Base-by-base conservation (phyloP, 2,113 vertebrate genomes). In the Istiophorus platypterus region DNA sequence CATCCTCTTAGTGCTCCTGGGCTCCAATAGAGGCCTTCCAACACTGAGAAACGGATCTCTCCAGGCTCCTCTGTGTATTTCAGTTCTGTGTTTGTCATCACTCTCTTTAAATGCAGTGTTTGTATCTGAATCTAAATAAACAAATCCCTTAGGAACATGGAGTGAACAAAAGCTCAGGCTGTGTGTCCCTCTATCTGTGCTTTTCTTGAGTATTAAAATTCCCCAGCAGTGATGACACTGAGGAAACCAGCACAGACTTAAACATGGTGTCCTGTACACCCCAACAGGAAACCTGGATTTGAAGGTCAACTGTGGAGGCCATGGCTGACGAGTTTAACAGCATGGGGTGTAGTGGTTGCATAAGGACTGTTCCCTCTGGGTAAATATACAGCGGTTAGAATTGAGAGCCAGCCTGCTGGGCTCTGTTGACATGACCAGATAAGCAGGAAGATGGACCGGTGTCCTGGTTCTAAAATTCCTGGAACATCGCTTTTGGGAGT, bases 381-480 rank as follows among this genome's bases (percentile, higher is more conserved):
- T 89, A 91, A 93, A 93, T 90, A 93, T 85, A 89, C 78, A 73
- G 72, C 83, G 68, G 76, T 82, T 41, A 77, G 83, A 73, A 81
- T 87, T 69, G 76, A 83, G 84, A 81, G 88, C 11, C 1, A 56
- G 72, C 88, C 89, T 82, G 88, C 84, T 82, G 85, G 75, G 78
- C 59, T 82, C 63, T 91, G 85, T 80, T 93, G 91, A 92, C 90
- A 90, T 3, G 56, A 73, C 70, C 68, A 84, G 90, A 91, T 90
- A 91, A 89, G 80, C 86, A 86, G 86, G 84, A 90, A 88, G 82
- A 85, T 2, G 9, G 58, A 10, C 75, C 49, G 1, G 24, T 58
- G 76, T 73, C 77, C 82, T 75, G 73, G 69, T 84, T 78, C 72
- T 59, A 65, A 78, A 64, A 89, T 84, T 84, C 76, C 74, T 57